Percentiles rank a stretch among this genome's conserved stretches.
Evolutionary conservation across 2,113 vertebrate genomes (phyloP).

Genomic region (Stomatorhinus ivindoensis): DNA sequence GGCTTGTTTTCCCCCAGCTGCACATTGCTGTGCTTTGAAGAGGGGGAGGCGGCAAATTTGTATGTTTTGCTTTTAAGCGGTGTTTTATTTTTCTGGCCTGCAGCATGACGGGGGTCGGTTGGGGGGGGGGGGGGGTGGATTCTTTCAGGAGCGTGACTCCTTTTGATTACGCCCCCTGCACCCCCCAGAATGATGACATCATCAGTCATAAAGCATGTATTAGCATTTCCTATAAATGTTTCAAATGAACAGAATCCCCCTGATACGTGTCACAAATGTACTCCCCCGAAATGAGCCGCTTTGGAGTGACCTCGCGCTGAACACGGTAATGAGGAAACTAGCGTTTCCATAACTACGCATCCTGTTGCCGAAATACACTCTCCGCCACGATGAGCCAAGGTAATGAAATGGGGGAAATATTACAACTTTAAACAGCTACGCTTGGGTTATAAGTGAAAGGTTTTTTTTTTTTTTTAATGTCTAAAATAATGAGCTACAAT

Average conservation of each 20-base stretch:
- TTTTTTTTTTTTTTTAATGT: background rate
- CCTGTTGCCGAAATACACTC: background rate
- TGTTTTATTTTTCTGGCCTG: slow-evolving; percentile 5
- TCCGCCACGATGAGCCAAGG: background rate
- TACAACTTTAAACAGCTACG: background rate
- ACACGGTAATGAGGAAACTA: background rate
- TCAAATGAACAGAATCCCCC: background rate
- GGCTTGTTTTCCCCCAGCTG: slow-evolving; percentile 47
- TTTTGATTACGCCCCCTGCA: background rate
- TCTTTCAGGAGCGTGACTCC: background rate
- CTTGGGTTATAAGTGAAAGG: background rate
- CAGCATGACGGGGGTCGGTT: background rate
- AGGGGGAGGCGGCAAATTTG: slow-evolving; percentile 23
- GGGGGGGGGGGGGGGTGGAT: background rate
- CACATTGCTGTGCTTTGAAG: slow-evolving; percentile 27
- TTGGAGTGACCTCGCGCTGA: background rate
- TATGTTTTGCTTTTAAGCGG: slow-evolving; percentile 40
- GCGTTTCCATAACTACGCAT: background rate
- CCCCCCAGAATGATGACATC: background rate
- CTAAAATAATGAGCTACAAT: background rate
- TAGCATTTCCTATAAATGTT: background rate
- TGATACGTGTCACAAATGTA: background rate
- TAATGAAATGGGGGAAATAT: background rate
- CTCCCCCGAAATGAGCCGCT: background rate
- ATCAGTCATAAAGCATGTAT: background rate